These are phyloP conservation scores for Zootoca vivipara DNA, from an alignment of 2,113 vertebrate species.

Conservation along the genomic window DNA sequence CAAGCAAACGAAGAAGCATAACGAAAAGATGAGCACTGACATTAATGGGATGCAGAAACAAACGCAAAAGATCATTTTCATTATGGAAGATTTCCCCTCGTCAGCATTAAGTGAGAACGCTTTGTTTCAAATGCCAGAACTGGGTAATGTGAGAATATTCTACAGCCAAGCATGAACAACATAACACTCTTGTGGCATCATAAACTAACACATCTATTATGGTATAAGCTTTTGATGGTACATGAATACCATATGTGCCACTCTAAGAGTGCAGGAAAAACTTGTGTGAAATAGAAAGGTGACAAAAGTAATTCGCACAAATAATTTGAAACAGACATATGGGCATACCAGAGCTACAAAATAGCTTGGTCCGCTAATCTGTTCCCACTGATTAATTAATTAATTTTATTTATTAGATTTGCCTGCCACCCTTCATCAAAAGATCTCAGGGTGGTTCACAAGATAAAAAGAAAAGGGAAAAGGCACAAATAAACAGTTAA, in stretches of 20 bases:
- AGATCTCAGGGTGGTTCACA: neutral
- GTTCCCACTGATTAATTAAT: no score
- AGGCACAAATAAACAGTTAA: no score
- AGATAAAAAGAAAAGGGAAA: no score
- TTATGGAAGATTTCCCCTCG: accelerated
- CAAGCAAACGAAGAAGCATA: neutral
- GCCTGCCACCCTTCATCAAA: neutral
- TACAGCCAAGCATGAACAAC: neutral
- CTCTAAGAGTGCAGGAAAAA: neutral
- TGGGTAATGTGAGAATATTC: neutral
- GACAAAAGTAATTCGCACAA: neutral
- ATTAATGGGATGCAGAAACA: neutral
- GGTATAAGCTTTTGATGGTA: neutral
- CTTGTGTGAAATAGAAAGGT: no score
- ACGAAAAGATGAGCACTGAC: neutral
- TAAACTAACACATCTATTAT: neutral
- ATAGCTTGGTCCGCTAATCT: neutral
- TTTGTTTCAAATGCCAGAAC: neutral
- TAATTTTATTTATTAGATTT: neutral
- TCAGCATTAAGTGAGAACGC: neutral
- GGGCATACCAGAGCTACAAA: neutral
- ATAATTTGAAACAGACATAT: neutral
- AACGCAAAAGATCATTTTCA: accelerated
- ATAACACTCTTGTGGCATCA: neutral
- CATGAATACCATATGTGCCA: neutral